phyloP scores from a whole-genome alignment of 2,888 invertebrate genomes.

The Margaritifera margaritifera region DNA sequence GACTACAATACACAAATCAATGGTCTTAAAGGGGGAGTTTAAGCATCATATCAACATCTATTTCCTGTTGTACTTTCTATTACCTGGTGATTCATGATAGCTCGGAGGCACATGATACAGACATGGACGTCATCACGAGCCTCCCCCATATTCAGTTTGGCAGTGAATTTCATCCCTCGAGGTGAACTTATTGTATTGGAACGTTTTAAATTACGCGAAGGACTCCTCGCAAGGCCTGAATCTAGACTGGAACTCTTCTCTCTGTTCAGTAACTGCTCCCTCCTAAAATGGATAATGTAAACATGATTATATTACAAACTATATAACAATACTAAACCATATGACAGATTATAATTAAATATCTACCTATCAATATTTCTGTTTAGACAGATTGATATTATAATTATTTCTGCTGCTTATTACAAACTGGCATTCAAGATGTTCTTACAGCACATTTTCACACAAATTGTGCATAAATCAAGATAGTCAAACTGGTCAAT shows the following conservation, averaged over 20 bases:
- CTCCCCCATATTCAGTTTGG: constrained; percentile 70
- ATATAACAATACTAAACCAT: not conserved
- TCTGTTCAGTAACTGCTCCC: constrained; percentile 63
- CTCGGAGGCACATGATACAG: constrained; percentile 98
- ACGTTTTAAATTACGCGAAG: constrained; percentile 53
- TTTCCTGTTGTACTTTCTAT: not conserved
- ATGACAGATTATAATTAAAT: no score
- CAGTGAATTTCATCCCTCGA: constrained; percentile 55
- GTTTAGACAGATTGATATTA: no score
- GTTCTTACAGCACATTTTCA: no score
- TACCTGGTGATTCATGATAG: constrained; percentile 99
- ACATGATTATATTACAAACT: not conserved
- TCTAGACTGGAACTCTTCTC: constrained; percentile 66
- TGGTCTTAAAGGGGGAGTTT: no score
- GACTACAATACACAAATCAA: no score
- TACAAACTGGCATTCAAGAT: no score
- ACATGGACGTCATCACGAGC: constrained; percentile 98
- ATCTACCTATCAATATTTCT: no score
- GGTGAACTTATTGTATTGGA: constrained; percentile 66
- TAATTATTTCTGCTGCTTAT: no score
- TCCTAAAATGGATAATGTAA: constrained; percentile 38
- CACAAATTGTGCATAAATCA: no score
- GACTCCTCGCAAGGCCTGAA: constrained; percentile 53
- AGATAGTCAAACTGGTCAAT: no score
- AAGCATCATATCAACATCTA: no score